Evolutionary conservation across 1,140 invertebrate species (phyloP), one percentile per base, ranked within the genome.

Genomic region (Holcopasites calliopsidis): DNA sequence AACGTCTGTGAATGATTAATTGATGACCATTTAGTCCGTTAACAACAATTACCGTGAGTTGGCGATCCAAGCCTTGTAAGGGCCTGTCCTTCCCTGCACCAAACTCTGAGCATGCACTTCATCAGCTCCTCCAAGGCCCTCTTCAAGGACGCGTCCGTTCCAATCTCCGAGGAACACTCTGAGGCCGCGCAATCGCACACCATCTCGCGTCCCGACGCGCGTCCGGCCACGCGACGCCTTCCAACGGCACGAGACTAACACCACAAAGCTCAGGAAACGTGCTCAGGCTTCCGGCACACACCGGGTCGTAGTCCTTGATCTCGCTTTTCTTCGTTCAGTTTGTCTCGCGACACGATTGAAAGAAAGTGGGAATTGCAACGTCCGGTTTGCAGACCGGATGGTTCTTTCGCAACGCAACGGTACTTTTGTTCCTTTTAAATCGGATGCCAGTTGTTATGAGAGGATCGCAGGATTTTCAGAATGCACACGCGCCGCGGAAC

Each of bases 81-180:
- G 23, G 95, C 94, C 88, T 95, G 93, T 80, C 93, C 94, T 87
- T 96, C 95, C 78, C 93, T 93, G 88, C 95, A 95, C 95, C 95
- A 96, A n/a, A 96, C 93, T 77, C 95, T 91, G 68, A 96, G 92
- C 95, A 96, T 96, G 77, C 95, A 92, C 89, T 96, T 96, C 80
- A 96, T 93, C 65, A 96, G 92, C 87, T 96, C 95, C 88, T 96
- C 95, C 79, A 96, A 92, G 83, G 94, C 94, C 52, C 93, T 92
- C 82, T 94, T 94, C 61, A 96, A 88, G 76, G 93, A 93, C 52
- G 92, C 92, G 64, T 90, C 88, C 49, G 88, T 87, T 86, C 92
- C 84, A 88, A 88, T 65, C 89, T 92, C 86, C 82, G 90, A 68
- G 49, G 87, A 83, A 77, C 76, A 88, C 66, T 87, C 85, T 60